Conservation (phyloP, 2,888 invertebrate genomes). For the Liodrosophila aerea region DNA sequence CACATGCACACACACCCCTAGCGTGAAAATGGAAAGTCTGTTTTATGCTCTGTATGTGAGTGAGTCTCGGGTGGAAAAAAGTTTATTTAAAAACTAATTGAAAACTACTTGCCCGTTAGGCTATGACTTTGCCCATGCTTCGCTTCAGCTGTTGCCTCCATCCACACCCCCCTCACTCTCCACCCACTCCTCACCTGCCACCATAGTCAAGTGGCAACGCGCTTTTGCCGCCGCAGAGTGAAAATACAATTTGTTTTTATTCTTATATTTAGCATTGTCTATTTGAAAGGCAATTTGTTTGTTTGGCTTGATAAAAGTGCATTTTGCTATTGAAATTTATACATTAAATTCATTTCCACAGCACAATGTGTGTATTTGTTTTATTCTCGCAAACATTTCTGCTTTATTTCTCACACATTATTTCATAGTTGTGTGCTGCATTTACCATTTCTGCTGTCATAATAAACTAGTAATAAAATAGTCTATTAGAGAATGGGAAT, state of each 20-base stretch:
- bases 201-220: slow-evolving; percentile 47
- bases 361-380: slow-evolving; percentile 16
- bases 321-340: slow-evolving; percentile 65
- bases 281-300: slow-evolving; percentile 65
- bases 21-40: slow-evolving; percentile 67
- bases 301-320: slow-evolving; percentile 65
- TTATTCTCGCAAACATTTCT: slow-evolving; percentile 31
- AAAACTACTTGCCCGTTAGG: slow-evolving; percentile 57
- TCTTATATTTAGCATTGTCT: slow-evolving; percentile 24
- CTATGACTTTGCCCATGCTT: slow-evolving; percentile 34
- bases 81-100: slow-evolving; percentile 76
- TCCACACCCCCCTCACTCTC: background rate
- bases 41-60: slow-evolving; percentile 36
- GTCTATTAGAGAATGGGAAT: background rate
- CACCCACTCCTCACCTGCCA: slow-evolving; percentile 23
- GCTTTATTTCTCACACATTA: slow-evolving; percentile 15
- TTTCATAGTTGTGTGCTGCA: slow-evolving; percentile 7
- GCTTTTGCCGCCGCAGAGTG: slow-evolving; percentile 39
- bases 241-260: slow-evolving; percentile 20
- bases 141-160: slow-evolving; percentile 21
- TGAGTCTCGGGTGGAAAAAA: slow-evolving; percentile 29
- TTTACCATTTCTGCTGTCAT: slow-evolving; percentile 16
- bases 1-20: slow-evolving; percentile 15
- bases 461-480: slow-evolving; percentile 10
- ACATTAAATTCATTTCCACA: slow-evolving; percentile 48